These are phyloP conservation scores for Cynocephalus volans DNA, from an alignment of 2,113 vertebrate genomes.

Conservation along the genomic window DNA sequence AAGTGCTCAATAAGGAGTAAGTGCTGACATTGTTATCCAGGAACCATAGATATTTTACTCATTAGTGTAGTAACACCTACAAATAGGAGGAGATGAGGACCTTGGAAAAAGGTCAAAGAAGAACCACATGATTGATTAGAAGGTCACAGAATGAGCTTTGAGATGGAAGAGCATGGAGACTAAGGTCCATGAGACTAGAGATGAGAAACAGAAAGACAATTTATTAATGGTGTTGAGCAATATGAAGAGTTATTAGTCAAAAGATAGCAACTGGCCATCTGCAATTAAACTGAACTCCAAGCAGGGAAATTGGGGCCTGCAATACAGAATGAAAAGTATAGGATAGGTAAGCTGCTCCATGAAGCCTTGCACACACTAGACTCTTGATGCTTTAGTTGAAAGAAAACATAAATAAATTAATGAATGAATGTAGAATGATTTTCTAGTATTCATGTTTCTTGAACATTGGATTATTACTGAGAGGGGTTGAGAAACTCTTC, in stretches of 20 bases:
- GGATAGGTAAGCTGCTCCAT: neutral
- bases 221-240: neutral
- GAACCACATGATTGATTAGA: neutral
- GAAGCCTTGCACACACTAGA: neutral
- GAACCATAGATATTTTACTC: neutral
- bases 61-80: neutral
- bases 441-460: conserved; percentile 6
- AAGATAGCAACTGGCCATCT: neutral
- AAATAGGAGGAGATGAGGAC: neutral
- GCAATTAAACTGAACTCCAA: conserved; percentile 1
- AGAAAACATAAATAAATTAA: neutral
- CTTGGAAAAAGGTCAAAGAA: neutral
- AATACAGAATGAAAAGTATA: neutral
- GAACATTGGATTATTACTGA: neutral
- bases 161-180: neutral
- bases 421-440: neutral
- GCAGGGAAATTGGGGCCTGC: neutral
- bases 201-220: neutral
- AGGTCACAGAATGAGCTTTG: neutral
- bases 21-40: neutral
- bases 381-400: neutral
- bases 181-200: neutral
- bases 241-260: neutral
- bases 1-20: neutral
- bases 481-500: neutral